phyloP scores from a whole-genome alignment of 2,888 invertebrate genomes.

The Sarcophaga rosellei region DNA sequence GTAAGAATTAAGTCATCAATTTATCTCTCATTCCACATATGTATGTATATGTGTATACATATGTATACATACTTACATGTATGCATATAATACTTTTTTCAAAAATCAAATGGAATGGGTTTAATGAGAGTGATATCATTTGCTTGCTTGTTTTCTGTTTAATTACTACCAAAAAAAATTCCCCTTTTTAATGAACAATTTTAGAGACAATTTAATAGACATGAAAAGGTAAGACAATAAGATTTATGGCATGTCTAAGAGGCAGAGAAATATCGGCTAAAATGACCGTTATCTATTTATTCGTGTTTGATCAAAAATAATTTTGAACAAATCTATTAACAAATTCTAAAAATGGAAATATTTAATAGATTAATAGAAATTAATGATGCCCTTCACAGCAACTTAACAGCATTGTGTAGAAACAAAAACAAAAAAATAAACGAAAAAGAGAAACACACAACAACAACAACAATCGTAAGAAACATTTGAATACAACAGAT shows the following conservation, averaged over 20 bases:
- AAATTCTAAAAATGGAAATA: slow-evolving; percentile 53
- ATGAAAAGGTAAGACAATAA: slow-evolving; percentile 59
- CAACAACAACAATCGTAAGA: neutral
- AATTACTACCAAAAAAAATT: slow-evolving; percentile 55
- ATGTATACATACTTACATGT: slow-evolving; percentile 23
- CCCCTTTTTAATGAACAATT: slow-evolving; percentile 23
- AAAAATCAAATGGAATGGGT: neutral
- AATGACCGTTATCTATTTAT: slow-evolving; percentile 54
- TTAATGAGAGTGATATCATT: slow-evolving; percentile 44
- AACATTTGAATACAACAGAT: slow-evolving; percentile 30
- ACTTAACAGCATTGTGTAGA: slow-evolving; percentile 21
- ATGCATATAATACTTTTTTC: too few relatives aligned
- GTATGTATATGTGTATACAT: too few relatives aligned
- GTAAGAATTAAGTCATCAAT: too few relatives aligned
- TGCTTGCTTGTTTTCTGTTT: slow-evolving; percentile 40
- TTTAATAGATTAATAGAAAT: slow-evolving; percentile 63
- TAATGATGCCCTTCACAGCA: slow-evolving; percentile 50
- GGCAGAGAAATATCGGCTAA: slow-evolving; percentile 69
- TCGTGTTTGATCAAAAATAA: slow-evolving; percentile 51
- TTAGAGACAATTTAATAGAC: slow-evolving; percentile 21
- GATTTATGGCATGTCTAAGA: slow-evolving; percentile 78
- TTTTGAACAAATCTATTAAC: slow-evolving; percentile 62
- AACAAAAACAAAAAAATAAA: slow-evolving; percentile 13
- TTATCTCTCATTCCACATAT: too few relatives aligned
- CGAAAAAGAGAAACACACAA: neutral